These are phyloP conservation scores for Caenorhabditis sp. DNA, from an alignment of 2,888 invertebrate species.

Conservation along the genomic window DNA sequence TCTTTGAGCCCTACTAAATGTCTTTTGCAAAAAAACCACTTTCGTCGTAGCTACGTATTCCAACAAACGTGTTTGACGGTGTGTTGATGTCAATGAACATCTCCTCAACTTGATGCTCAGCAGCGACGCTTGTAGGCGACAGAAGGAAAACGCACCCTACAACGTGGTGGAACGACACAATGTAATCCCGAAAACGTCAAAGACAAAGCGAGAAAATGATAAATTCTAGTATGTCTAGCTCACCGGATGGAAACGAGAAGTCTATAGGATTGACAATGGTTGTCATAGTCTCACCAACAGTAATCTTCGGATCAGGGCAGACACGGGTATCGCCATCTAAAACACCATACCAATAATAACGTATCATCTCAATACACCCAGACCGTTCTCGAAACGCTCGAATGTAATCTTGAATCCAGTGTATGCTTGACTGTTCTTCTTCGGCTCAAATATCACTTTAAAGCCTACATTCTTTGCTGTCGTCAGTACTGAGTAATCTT, in stretches of 20 bases:
- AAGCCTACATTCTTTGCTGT: slow-evolving; percentile 22
- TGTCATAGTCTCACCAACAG: too few relatives aligned
- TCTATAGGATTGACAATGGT: too few relatives aligned
- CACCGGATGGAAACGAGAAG: too few relatives aligned
- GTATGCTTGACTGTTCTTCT: neutral
- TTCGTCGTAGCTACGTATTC: slow-evolving; percentile 21
- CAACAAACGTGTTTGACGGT: neutral
- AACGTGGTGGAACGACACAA: too few relatives aligned
- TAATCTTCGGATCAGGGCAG: too few relatives aligned
- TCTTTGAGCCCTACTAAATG: neutral
- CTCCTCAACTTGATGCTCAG: neutral
- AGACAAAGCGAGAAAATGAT: too few relatives aligned
- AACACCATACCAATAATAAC: neutral
- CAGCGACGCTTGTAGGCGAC: neutral
- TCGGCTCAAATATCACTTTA: slow-evolving; percentile 17
- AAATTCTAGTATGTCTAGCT: too few relatives aligned
- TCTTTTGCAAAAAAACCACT: slow-evolving; percentile 7
- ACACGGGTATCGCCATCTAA: neutral
- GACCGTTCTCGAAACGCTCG: neutral
- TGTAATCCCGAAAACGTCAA: neutral
- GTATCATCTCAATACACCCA: neutral
- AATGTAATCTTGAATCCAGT: slow-evolving; percentile 23
- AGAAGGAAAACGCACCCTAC: slow-evolving; percentile 26
- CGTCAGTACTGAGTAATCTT: slow-evolving; percentile 3
- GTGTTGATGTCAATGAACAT: slow-evolving; percentile 27